Base-by-base conservation (phyloP, 2,888 invertebrate species). In the Heliconius erato region DNA sequence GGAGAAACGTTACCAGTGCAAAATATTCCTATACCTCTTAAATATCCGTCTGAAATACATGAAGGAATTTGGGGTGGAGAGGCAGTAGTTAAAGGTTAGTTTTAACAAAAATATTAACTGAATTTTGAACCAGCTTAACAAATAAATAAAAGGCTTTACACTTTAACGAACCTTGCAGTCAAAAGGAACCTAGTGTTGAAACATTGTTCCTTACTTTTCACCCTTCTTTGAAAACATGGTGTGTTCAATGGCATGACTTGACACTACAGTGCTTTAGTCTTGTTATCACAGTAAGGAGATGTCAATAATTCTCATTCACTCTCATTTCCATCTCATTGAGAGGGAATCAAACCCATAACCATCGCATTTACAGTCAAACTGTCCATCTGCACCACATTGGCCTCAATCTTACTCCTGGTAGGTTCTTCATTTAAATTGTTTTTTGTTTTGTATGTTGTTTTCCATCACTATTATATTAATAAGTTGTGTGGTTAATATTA, bases 11-110 rank as follows among this genome's bases (percentile, higher is more conserved):
- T 94, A 82, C 97, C 97, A 0, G 94, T 98, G 77, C 98, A 98
- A 91, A 98, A 98, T 94, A 89, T 97, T 69, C 97, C 98, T 54
- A 92, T 99, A 54, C 98, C 98, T 1, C 89, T 99, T 2, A 97
- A 97, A 85, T 98, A 97, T 91, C 98, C 99, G 0, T 95, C 96
- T 67, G 98, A 99, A 94, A 96, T 97, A 81, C 96, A 99, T 91
- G 89, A 97, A 72, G 99, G 99, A 59, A 96, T 99, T 85, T 99
- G 99, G 99, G 99, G 99, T 85, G 99, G 99, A 14, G 99, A 99
- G 96, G 98, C 98, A 59, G 97, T 99, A 0, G 95, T 99, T 35
- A 98, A 98, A 96, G 99, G 96, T 94, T 32, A 74, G 65, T 49
- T 78, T 54, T 54, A 54, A 35, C 14, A 23, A 76, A 65, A 40